A percentile compares a stretch with the other conserved stretches of the same genome.
phyloP scores from a whole-genome alignment of 2,113 vertebrate genomes.

The Ahaetulla prasina region DNA sequence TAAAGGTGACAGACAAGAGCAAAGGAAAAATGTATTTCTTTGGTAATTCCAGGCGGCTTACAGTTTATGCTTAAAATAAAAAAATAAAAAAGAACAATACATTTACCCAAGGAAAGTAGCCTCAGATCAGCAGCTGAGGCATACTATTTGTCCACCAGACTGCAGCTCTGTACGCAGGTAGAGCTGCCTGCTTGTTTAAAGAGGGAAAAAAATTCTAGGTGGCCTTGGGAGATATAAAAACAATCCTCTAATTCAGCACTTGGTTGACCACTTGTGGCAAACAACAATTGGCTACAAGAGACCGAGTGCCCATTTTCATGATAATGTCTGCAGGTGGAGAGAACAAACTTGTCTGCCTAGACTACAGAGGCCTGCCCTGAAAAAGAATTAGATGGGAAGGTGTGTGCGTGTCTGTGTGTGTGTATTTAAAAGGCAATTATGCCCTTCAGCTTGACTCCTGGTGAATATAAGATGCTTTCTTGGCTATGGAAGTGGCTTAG shows the following conservation, averaged over 20 bases:
- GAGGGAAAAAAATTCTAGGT: background rate
- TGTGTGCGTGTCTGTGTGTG: background rate
- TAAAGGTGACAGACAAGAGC: background rate
- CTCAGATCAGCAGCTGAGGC: accelerated
- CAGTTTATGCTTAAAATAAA: accelerated
- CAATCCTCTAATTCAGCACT: constrained; percentile 16
- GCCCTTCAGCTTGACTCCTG: background rate
- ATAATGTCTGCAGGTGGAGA: background rate
- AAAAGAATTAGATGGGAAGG: background rate
- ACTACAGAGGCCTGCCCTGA: too few relatives aligned
- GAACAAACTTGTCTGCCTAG: background rate
- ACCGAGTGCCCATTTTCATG: background rate
- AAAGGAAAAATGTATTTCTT: background rate
- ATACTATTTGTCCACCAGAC: accelerated
- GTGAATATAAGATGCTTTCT: background rate
- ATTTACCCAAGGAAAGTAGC: background rate
- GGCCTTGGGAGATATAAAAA: constrained; percentile 19
- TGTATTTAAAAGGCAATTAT: background rate
- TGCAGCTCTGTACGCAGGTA: accelerated
- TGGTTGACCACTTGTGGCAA: constrained; percentile 15
- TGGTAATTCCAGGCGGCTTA: background rate
- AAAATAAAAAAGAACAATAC: accelerated
- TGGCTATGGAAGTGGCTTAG: background rate
- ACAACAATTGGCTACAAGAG: constrained; percentile 7
- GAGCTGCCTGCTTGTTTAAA: background rate